Base-by-base conservation (phyloP, 2,797 vertebrate genomes). In the Sebastes alutus region DNA sequence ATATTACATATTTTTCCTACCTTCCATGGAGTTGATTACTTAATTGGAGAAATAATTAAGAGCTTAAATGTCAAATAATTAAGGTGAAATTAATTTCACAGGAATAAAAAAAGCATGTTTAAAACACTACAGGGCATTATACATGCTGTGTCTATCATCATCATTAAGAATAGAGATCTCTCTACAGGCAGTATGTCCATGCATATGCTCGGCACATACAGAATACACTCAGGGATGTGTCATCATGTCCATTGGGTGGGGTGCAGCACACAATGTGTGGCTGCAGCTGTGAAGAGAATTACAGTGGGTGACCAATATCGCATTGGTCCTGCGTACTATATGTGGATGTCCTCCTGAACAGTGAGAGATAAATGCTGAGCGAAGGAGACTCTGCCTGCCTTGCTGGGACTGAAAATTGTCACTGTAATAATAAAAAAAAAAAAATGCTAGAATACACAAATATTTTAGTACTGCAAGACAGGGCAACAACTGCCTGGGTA, bases 241-340 rank as follows among this genome's bases (percentile, higher is more conserved):
- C 54, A 35, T 32, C 33, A 23, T 49, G 54, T 72, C 42, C 46
- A 2, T 33, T 60, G 68, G 63, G 68, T 63, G 33, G 60, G 65
- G 46, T 70, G 82, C 65, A 67, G 79, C 56, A 14, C 67, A 52
- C 63, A 75, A 22, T 66, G 55, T 72, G 72, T 60, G 75, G 33
- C 72, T 81, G 86, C 83, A 87, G 82, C 80, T 87, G 77, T 72
- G 72, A 33, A 76, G 75, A 71, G 75, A 75, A 76, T 84, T 87
- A 76, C 73, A 87, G 67, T 49, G 70, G 82, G 79, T 71, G 81
- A 77, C 82, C 73, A 75, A 52, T 76, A 81, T 78, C 82, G 63
- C 72, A 70, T 58, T 10, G 78, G 56, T 65, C 59, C 72, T 56
- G 73, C 73, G 71, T 25, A 64, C 55, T 72, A 74, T 74, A 74